phyloP scores from a whole-genome alignment of 2,888 invertebrate genomes.

The Elysia crispata region DNA sequence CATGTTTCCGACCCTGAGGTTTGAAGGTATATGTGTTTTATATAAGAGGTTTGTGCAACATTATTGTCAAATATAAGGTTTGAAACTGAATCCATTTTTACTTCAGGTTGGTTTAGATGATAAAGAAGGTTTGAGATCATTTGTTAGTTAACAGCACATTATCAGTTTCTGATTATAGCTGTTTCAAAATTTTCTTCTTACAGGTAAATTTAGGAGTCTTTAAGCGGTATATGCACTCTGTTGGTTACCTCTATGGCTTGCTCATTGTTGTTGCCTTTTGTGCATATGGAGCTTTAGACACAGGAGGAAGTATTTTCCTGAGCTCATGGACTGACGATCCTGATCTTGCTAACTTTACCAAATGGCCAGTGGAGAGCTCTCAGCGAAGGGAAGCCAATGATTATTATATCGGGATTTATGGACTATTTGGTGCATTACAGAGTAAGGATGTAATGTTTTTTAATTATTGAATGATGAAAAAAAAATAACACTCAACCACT shows the following conservation, averaged over 20 bases:
- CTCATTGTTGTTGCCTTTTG: slow-evolving; percentile 61
- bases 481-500: too few relatives aligned
- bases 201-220: slow-evolving; percentile 73
- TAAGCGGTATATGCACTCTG: slow-evolving; percentile 67
- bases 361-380: slow-evolving; percentile 60
- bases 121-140: background rate
- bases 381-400: slow-evolving; percentile 58
- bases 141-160: background rate
- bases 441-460: slow-evolving; percentile 43
- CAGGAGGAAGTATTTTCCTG: slow-evolving; percentile 66
- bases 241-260: slow-evolving; percentile 61
- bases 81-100: too few relatives aligned
- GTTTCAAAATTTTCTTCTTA: background rate
- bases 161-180: background rate
- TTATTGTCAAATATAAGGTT: too few relatives aligned
- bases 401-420: slow-evolving; percentile 67
- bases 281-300: slow-evolving; percentile 53
- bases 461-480: background rate
- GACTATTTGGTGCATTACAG: slow-evolving; percentile 62
- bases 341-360: slow-evolving; percentile 59
- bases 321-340: slow-evolving; percentile 69
- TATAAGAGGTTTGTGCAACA: too few relatives aligned
- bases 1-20: too few relatives aligned
- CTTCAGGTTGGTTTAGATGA: background rate
- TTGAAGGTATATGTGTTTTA: too few relatives aligned